phyloP scores from a whole-genome alignment of 2,113 vertebrate genomes.

The Orycteropus afer region DNA sequence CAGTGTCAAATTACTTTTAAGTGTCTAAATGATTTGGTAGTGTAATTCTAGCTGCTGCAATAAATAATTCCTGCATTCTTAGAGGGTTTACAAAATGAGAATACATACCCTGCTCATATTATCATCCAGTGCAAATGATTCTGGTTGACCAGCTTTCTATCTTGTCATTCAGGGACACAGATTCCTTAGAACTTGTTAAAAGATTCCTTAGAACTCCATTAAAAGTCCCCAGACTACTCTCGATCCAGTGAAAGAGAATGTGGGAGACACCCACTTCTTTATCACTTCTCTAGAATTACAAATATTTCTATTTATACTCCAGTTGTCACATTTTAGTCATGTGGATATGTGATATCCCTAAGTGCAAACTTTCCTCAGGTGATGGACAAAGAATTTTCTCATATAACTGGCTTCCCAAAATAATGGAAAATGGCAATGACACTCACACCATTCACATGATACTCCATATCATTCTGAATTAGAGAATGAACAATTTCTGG shows the following conservation, averaged over 20 bases:
- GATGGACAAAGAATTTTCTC: neutral
- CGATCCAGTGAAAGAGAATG: neutral
- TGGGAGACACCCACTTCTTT: fast-evolving
- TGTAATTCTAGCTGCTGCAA: neutral
- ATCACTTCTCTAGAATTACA: neutral
- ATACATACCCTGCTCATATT: neutral
- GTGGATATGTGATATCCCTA: neutral
- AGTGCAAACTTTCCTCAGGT: neutral
- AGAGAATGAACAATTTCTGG: neutral
- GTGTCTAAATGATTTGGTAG: neutral
- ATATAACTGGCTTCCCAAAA: neutral
- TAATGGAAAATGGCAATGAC: neutral
- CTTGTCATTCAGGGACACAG: neutral
- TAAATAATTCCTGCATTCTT: neutral
- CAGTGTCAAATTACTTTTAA: neutral
- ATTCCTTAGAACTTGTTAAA: neutral
- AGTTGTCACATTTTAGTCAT: neutral
- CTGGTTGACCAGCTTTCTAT: neutral
- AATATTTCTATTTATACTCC: neutral
- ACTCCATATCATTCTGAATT: neutral
- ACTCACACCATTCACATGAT: neutral
- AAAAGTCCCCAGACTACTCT: neutral
- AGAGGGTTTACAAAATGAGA: neutral
- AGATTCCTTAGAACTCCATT: too few relatives aligned
- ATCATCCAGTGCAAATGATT: neutral